Evolutionary conservation across 2,888 invertebrate genomes (phyloP).

Genomic region (Hypomecis punctinalis): DNA sequence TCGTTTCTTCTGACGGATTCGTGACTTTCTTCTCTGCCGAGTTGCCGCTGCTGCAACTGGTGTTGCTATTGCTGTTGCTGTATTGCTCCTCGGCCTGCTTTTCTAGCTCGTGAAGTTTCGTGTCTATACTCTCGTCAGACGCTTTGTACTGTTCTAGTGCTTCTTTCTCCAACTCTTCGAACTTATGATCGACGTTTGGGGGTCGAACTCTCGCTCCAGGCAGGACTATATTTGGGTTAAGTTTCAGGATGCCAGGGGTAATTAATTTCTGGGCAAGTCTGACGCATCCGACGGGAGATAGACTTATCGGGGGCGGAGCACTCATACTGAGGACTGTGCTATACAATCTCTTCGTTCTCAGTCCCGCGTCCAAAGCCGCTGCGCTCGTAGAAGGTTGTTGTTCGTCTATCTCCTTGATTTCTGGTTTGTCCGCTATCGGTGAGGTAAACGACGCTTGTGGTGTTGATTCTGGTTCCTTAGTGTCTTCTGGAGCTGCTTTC

Average conservation of each 20-base stretch:
- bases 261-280: slow-evolving; percentile 71
- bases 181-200: slow-evolving; percentile 70
- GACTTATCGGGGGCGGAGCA: slow-evolving; percentile 66
- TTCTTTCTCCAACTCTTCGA: slow-evolving; percentile 85
- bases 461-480: slow-evolving; percentile 31
- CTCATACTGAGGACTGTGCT: slow-evolving; percentile 82
- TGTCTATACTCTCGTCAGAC: slow-evolving; percentile 84
- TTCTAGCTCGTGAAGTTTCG: slow-evolving; percentile 86
- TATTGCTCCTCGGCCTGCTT: slow-evolving; percentile 89
- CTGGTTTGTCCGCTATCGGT: slow-evolving; percentile 50
- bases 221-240: slow-evolving; percentile 73
- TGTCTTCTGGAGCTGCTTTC: slow-evolving; percentile 43
- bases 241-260: slow-evolving; percentile 72
- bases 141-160: slow-evolving; percentile 86
- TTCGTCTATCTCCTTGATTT: slow-evolving; percentile 61
- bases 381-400: slow-evolving; percentile 70
- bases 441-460: slow-evolving; percentile 41
- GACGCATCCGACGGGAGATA: slow-evolving; percentile 63
- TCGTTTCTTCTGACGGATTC: slow-evolving; percentile 58
- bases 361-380: slow-evolving; percentile 61
- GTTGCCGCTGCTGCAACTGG: slow-evolving; percentile 78
- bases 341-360: slow-evolving; percentile 79
- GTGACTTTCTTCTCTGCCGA: slow-evolving; percentile 67
- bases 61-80: slow-evolving; percentile 80
- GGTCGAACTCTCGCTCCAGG: slow-evolving; percentile 65